phyloP scores from a whole-genome alignment of 2,113 vertebrate species.

The Pomatostomus ruficeps region DNA sequence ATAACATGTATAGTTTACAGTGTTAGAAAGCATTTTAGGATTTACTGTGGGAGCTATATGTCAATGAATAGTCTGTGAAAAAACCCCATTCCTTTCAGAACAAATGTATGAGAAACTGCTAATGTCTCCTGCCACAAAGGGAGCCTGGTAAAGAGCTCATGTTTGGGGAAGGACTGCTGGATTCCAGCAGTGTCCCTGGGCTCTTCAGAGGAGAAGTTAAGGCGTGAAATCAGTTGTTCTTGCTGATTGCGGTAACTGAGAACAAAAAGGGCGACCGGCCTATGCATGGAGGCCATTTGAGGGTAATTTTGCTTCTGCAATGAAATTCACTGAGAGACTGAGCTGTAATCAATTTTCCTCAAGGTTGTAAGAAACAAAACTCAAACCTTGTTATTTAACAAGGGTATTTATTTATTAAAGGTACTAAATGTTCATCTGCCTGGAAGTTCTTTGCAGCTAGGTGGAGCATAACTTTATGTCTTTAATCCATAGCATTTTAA shows the following conservation, averaged over 20 bases:
- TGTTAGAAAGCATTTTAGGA: slow-evolving; percentile 23
- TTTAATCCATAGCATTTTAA: not conserved
- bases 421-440: not conserved
- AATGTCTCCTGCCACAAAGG: not conserved
- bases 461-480: not conserved
- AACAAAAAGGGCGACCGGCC: not conserved
- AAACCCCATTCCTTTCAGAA: not conserved
- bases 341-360: not conserved
- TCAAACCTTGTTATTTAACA: slow-evolving; percentile 18
- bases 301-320: not conserved
- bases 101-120: not conserved
- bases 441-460: not conserved
- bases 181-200: not conserved
- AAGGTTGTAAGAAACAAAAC: not conserved
- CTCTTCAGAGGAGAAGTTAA: not conserved
- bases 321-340: not conserved
- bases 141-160: not conserved
- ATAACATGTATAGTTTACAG: not conserved
- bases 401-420: not conserved
- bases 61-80: not conserved
- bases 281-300: not conserved
- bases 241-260: not conserved
- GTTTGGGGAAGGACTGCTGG: not conserved
- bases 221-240: not conserved
- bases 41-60: slow-evolving; percentile 29